A percentile compares a stretch with the other conserved stretches of the same genome.
Evolutionary conservation across 2,797 vertebrate genomes (phyloP).

Genomic region (Halcyon badia): DNA sequence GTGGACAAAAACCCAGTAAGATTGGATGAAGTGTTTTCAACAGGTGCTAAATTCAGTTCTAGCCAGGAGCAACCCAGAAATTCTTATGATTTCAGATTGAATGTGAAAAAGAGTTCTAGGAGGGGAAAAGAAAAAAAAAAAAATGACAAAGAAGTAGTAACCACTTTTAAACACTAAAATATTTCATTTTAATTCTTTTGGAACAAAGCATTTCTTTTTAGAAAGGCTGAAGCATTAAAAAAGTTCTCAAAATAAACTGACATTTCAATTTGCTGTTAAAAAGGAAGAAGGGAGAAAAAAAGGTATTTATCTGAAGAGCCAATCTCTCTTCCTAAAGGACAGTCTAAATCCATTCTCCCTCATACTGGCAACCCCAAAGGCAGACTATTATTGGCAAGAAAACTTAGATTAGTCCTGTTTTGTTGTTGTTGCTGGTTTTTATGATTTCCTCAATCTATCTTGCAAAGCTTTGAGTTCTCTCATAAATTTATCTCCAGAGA

Average conservation of each 20-base stretch:
- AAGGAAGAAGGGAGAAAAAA: fast-evolving
- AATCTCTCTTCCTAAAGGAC: background rate
- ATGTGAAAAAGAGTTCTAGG: background rate
- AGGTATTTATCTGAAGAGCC: background rate
- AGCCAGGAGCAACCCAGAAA: background rate
- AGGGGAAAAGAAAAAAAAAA: too few relatives aligned
- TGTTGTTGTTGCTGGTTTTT: background rate
- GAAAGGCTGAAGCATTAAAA: background rate
- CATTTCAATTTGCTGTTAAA: background rate
- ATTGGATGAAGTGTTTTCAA: background rate
- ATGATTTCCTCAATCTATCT: background rate
- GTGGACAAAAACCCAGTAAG: background rate
- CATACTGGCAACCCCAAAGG: background rate
- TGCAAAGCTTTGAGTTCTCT: background rate
- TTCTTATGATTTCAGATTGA: background rate
- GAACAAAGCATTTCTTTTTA: background rate
- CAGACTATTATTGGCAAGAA: background rate
- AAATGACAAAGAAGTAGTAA: background rate
- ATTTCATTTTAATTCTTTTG: background rate
- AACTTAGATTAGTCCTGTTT: background rate
- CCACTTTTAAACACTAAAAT: background rate
- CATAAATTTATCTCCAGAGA: background rate
- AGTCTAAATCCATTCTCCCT: background rate
- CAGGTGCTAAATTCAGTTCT: background rate
- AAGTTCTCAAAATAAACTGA: background rate